Evolutionary conservation across 2,113 vertebrate genomes (phyloP).

Genomic region (Oncorhynchus kisutch): DNA sequence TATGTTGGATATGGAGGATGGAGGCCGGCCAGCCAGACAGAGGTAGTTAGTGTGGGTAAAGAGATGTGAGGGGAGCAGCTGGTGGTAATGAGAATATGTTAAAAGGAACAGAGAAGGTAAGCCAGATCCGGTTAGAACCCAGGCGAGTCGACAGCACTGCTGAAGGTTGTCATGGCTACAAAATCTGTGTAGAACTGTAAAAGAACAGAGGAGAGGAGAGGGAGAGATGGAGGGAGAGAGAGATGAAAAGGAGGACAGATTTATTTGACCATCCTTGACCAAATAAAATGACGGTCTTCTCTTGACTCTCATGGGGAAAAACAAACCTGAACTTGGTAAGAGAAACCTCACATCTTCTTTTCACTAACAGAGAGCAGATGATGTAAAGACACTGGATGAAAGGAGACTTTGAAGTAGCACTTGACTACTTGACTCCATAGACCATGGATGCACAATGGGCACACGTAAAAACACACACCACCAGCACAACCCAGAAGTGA

Average conservation of each 20-base stretch:
- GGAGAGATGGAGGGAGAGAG: conserved; percentile 4
- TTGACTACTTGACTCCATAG: neutral
- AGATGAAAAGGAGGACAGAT: conserved; percentile 33
- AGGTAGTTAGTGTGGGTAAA: neutral
- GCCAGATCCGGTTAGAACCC: conserved; percentile 42
- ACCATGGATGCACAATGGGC: neutral
- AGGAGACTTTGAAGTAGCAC: no score
- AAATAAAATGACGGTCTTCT: conserved; percentile 7
- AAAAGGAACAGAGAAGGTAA: neutral
- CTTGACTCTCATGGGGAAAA: neutral
- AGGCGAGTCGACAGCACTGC: conserved; percentile 26
- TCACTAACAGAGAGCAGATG: neutral
- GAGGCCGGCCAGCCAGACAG: neutral
- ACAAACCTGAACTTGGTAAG: no score
- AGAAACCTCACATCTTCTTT: neutral
- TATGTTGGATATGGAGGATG: neutral
- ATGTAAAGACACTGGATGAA: no score
- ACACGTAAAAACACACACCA: neutral
- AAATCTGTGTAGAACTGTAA: conserved; percentile 45
- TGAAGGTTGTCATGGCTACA: conserved; percentile 68
- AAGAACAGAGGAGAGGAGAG: neutral
- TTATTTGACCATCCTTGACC: conserved; percentile 41
- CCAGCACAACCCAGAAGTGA: neutral
- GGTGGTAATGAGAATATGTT: neutral
- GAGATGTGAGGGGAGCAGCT: conserved; percentile 18